These are phyloP conservation scores for Nycticryphes semicollaris DNA, from an alignment of 2,113 vertebrate species.

Conservation along the genomic window DNA sequence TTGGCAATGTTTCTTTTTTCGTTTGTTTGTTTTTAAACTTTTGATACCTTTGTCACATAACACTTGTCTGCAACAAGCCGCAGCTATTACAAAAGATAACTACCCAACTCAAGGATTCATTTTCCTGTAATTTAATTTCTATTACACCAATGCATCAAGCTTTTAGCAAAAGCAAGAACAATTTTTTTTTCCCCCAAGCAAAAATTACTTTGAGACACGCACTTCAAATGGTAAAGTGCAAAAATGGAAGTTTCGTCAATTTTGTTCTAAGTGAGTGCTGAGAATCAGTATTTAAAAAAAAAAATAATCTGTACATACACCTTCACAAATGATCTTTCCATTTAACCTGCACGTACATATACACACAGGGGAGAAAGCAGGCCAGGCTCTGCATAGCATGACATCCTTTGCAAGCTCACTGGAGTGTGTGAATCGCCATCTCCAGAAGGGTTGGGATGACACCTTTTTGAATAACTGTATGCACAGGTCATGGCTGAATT, in stretches of 20 bases:
- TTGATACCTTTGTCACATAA: not conserved
- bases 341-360: not conserved
- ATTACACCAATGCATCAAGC: not conserved
- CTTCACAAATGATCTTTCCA: not conserved
- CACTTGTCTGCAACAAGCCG: not conserved
- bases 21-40: constrained; percentile 1
- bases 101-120: not conserved
- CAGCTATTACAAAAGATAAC: not conserved
- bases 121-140: not conserved
- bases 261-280: not conserved
- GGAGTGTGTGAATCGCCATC: not conserved
- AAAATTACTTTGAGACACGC: not conserved
- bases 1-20: not conserved
- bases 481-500: not conserved
- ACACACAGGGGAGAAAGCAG: not conserved
- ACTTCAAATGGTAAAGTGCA: not conserved
- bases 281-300: not conserved
- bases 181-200: not conserved
- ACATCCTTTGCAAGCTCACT: not conserved
- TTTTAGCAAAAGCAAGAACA: not conserved
- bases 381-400: not conserved
- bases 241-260: not conserved
- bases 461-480: not conserved
- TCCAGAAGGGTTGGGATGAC: not conserved
- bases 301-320: no score